Base-by-base conservation (phyloP, 1,140 invertebrate species). In the Bombus confusus region DNA sequence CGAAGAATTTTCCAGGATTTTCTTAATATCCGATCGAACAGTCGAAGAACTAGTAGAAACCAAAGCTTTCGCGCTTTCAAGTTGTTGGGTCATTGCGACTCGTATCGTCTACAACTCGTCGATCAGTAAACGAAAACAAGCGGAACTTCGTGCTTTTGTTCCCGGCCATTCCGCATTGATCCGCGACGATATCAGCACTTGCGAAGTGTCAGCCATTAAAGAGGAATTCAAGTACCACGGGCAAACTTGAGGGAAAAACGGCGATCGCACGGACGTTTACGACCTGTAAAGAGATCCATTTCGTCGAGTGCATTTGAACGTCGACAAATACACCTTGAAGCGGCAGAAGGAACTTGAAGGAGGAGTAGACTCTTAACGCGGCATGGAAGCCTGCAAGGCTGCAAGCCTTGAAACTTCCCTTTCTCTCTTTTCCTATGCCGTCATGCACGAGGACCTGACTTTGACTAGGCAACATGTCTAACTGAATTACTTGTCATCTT, bases 251-350 rank as follows among this genome's bases (percentile, higher is more conserved):
- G 41, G 72, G 68, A 90, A 90, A 87, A 90, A 89, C 77, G 81
- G 83, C 43, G 81, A 84, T 69, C 77, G 57, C 66, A 62, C 52
- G 47, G 72, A 87, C 89, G 68, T 90, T 90, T 87, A 90, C 86
- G 88, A 90, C 39, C 82, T 90, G 88, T 85, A 90, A 90, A 90
- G 89, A 83, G 89, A 90, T 90, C 89, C 89, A 90, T 90, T 90
- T 90, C 89, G 75, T 90, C 88, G 77, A 90, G 88, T 90, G 80
- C 79, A 87, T 90, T 86, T 73, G 89, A 90, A 90, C 82, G 71
- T 90, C 89, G 86, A 90, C 88, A 90, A 90, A 90, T 90, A 90
- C 31, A 66, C 88, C 89, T 90, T 62, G 75, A 76, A 87, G 80
- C 39, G 31, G 68, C 8, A 81, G 83, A 68, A 87, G 86, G 86